Base-by-base conservation (phyloP, 2,113 vertebrate species). In the Psettodes erumei region DNA sequence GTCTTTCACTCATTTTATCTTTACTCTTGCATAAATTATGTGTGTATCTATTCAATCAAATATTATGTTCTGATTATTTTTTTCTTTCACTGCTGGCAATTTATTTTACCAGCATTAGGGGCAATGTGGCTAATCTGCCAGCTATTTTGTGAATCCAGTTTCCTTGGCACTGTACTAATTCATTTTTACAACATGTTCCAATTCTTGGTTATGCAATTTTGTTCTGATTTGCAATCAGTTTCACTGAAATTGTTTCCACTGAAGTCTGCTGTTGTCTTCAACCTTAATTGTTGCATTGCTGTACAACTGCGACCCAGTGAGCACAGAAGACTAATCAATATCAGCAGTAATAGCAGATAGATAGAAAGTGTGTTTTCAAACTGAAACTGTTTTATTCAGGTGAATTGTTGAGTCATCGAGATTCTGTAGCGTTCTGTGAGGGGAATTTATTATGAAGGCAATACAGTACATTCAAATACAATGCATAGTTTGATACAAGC, bases 361-460 rank as follows among this genome's bases (percentile, higher is more conserved):
- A 18, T 4, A 4, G 30, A 37, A 25, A n/a, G 10, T 8, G 19
- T n/a, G 16, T n/a, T 37, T n/a, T 15, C 19, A 58, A 40, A 38
- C 35, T 18, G 16, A 42, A 60, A 61, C 8, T 2, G 16, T 19
- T 50, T 1, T 6, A 35, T 35, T 69, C 1, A 42, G 48, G 38
- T 13, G n/a, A 30, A 48, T 33, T 23, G 4, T 7, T 13, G 42
- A 63, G 9, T 63, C 54, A 19, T 9, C 4, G 12, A 51, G n/a
- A 21, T 37, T 38, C 8, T 21, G 21, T 75, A 51, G 65, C 72
- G 68, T 64, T 71, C 27, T 28, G 2, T 11, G 7, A 51, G 33
- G 19, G 65, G 35, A 45, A 64, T 81, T 84, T 75, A 76, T 54
- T 61, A 68, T n/a, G 8, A 77, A 75, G 4, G 16, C 6, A 71